These are phyloP conservation scores for Ricordea florida DNA, from an alignment of 92 coral and sea anemone species.

Conservation along the genomic window DNA sequence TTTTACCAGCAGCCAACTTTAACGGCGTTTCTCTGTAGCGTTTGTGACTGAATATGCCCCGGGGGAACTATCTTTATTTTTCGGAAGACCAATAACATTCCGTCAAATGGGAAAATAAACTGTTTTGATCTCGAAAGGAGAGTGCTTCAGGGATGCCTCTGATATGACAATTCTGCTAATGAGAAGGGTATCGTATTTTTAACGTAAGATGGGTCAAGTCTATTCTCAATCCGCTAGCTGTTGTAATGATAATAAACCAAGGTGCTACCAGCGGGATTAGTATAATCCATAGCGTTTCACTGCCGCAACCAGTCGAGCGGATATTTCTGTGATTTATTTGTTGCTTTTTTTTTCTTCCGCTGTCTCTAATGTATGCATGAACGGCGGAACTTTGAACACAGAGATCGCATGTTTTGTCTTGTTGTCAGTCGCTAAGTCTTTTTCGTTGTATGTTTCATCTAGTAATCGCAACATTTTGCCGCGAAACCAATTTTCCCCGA, in stretches of 20 bases:
- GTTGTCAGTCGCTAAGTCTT: background rate
- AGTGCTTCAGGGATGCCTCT: slow-evolving; percentile 1
- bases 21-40: too few species aligned
- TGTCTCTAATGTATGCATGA: slow-evolving; percentile 2
- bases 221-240: background rate
- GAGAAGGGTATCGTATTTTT: background rate
- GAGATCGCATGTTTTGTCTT: slow-evolving; percentile 25
- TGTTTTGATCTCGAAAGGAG: slow-evolving; percentile 13
- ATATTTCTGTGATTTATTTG: background rate
- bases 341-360: background rate
- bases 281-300: slow-evolving; percentile 9
- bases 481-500: background rate
- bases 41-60: slow-evolving; percentile 23
- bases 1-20: too few species aligned
- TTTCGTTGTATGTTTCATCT: background rate
- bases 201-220: background rate
- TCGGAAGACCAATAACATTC: slow-evolving; percentile 7
- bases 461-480: background rate
- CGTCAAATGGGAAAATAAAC: slow-evolving; percentile 13
- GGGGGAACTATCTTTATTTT: slow-evolving; percentile 10
- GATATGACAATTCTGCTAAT: slow-evolving; percentile 15
- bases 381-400: slow-evolving; percentile 42
- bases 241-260: too few species aligned
- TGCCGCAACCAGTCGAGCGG: background rate
- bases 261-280: too few species aligned